Percentiles rank a stretch among this genome's conserved stretches.
Evolutionary conservation across 2,888 invertebrate genomes (phyloP).

Genomic region (Dynastes hyllus): DNA sequence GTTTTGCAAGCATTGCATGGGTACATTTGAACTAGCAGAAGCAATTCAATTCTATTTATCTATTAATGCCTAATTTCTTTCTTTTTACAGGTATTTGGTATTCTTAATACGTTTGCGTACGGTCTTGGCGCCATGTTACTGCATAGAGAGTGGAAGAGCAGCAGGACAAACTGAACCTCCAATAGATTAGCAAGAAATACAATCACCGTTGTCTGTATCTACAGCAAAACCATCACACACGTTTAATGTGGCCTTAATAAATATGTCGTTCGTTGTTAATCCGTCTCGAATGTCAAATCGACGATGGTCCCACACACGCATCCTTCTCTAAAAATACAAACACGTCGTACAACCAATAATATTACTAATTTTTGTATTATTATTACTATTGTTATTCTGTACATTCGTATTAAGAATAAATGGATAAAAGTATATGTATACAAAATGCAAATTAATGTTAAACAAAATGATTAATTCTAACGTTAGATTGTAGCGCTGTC

Average conservation of each 20-base stretch:
- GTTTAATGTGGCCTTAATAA: slow-evolving; percentile 39
- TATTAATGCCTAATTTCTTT: slow-evolving; percentile 13
- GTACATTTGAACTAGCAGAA: too few relatives aligned
- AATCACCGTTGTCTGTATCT: slow-evolving; percentile 31
- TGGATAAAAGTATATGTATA: neutral
- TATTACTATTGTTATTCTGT: slow-evolving; percentile 8
- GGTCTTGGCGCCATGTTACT: slow-evolving; percentile 84
- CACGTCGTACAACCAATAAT: slow-evolving; percentile 30
- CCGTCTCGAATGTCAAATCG: neutral
- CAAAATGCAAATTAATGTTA: slow-evolving; percentile 7
- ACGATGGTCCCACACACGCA: slow-evolving; percentile 17
- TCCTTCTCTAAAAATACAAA: slow-evolving; percentile 24
- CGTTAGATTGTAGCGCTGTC: slow-evolving; percentile 24
- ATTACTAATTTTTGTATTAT: slow-evolving; percentile 13
- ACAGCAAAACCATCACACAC: slow-evolving; percentile 33
- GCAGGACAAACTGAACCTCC: slow-evolving; percentile 63
- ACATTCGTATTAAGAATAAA: slow-evolving; percentile 1
- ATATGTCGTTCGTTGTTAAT: slow-evolving; percentile 3
- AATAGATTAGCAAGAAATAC: slow-evolving; percentile 35
- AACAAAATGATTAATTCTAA: slow-evolving; percentile 31
- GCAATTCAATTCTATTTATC: too few relatives aligned
- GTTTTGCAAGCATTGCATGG: too few relatives aligned
- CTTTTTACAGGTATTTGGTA: slow-evolving; percentile 81
- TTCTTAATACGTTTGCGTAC: slow-evolving; percentile 88
- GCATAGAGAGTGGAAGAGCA: slow-evolving; percentile 81